Evolutionary conservation across 2,888 invertebrate genomes (phyloP).

Genomic region (Exephanes ischioxanthus): DNA sequence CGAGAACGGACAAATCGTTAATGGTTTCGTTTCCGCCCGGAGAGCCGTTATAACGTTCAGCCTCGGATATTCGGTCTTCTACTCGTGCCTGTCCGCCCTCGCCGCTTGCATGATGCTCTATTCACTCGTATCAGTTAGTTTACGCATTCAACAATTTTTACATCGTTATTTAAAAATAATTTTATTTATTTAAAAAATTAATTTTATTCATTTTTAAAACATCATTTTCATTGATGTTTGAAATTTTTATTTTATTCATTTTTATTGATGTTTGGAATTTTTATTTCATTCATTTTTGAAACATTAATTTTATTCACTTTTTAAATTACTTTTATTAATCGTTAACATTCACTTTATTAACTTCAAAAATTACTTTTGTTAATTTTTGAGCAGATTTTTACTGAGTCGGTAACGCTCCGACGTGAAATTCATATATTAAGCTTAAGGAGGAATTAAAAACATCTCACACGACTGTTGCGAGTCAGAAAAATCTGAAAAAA

Average conservation of each 20-base stretch:
- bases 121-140: constrained; percentile 77
- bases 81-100: constrained; percentile 71
- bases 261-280: too few species aligned
- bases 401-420: background rate
- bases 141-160: background rate
- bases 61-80: constrained; percentile 75
- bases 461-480: background rate
- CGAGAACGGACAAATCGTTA: constrained; percentile 74
- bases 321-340: background rate
- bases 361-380: too few species aligned
- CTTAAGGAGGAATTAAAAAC: background rate
- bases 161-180: background rate
- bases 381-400: background rate
- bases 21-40: constrained; percentile 71
- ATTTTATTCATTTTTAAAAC: too few species aligned
- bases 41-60: constrained; percentile 74
- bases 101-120: constrained; percentile 75
- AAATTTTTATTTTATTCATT: background rate
- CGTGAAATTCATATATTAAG: background rate
- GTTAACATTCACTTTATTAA: background rate
- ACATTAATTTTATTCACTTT: too few species aligned
- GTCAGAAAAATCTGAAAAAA: background rate
- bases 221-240: background rate
- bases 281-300: too few species aligned
- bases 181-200: background rate